Evolutionary conservation across 2,113 vertebrate species (phyloP).

Genomic region (Centrocercus urophasianus): DNA sequence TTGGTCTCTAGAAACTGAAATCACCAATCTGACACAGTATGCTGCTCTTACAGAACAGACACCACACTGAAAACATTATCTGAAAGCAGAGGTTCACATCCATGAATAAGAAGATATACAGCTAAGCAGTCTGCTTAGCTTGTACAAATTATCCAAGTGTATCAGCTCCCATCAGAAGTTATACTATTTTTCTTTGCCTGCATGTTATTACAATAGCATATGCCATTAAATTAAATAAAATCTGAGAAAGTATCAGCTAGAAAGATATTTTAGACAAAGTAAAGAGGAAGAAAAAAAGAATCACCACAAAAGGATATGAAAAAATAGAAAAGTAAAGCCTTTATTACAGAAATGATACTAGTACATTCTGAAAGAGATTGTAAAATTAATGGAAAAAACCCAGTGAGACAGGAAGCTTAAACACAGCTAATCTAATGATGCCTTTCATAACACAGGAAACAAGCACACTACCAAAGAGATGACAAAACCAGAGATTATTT

Average conservation of each 20-base stretch:
- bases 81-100: background rate
- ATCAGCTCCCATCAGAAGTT: background rate
- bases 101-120: background rate
- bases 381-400: slow-evolving; percentile 55
- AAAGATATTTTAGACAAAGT: slow-evolving; percentile 1
- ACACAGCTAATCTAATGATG: slow-evolving; percentile 38
- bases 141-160: background rate
- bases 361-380: slow-evolving; percentile 10
- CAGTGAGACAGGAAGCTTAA: slow-evolving; percentile 58
- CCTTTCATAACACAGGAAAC: slow-evolving; percentile 50
- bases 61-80: background rate
- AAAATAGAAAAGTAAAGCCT: background rate
- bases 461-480: background rate
- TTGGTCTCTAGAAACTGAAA: background rate
- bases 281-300: background rate
- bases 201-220: background rate
- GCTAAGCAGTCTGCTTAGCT: background rate
- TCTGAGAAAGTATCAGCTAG: background rate
- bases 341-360: slow-evolving; percentile 14
- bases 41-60: background rate
- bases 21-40: background rate
- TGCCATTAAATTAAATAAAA: background rate
- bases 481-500: slow-evolving; percentile 56
- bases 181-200: background rate
- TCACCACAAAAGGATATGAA: background rate